Evolutionary conservation across 2,797 vertebrate genomes (phyloP).

Genomic region (Pelobates cultripes): DNA sequence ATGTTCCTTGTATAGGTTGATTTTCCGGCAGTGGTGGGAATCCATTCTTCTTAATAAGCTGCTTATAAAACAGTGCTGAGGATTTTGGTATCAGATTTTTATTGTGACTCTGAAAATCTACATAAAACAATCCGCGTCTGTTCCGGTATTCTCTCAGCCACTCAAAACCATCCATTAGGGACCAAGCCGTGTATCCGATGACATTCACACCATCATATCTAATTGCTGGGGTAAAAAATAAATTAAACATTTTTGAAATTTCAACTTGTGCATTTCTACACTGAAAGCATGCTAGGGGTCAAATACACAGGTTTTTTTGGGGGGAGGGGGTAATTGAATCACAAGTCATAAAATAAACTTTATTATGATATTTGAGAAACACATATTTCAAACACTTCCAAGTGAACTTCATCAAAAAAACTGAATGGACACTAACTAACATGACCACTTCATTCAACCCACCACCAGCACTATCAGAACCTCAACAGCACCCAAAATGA

Average conservation of each 20-base stretch:
- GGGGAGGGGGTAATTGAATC: too few relatives aligned
- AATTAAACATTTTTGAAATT: not conserved
- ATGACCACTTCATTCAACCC: too few relatives aligned
- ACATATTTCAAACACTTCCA: too few relatives aligned
- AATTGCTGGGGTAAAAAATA: slow-evolving; percentile 76
- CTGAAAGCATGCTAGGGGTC: too few relatives aligned
- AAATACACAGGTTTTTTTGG: too few relatives aligned
- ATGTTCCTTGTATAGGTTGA: slow-evolving; percentile 79
- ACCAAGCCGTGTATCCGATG: slow-evolving; percentile 95
- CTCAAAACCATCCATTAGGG: slow-evolving; percentile 93
- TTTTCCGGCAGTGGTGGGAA: slow-evolving; percentile 90
- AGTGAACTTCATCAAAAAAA: too few relatives aligned
- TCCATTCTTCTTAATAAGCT: slow-evolving; percentile 89
- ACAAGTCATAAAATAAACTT: too few relatives aligned
- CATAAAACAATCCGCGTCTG: slow-evolving; percentile 89
- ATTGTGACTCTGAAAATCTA: slow-evolving; percentile 89
- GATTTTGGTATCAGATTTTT: slow-evolving; percentile 90
- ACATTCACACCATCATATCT: slow-evolving; percentile 83
- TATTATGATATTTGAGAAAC: too few relatives aligned
- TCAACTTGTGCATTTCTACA: too few relatives aligned
- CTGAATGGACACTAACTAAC: too few relatives aligned
- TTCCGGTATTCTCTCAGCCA: slow-evolving; percentile 91
- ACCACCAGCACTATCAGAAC: too few relatives aligned
- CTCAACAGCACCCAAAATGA: too few relatives aligned
- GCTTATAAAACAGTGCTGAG: slow-evolving; percentile 92